Evolutionary conservation across 2,888 invertebrate species (phyloP).

Genomic region (Catonia carolina): DNA sequence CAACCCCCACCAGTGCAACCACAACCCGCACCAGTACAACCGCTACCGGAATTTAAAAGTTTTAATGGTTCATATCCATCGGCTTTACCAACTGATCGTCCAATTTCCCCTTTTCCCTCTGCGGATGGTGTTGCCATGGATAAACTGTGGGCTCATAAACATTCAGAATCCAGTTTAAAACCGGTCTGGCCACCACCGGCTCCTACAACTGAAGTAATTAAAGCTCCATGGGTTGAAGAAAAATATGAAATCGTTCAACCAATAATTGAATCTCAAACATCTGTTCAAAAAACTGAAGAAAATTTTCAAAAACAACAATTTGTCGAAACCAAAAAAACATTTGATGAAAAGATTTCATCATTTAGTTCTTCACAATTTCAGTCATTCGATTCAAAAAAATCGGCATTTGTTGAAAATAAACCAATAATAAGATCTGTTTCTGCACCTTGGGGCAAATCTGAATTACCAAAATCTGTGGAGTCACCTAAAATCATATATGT

Average conservation of each 20-base stretch:
- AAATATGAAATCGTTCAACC: background rate
- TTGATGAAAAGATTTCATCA: constrained; percentile 7
- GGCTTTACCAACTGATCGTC: constrained; percentile 36
- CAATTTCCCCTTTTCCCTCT: constrained; percentile 41
- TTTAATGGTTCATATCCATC: too few relatives aligned
- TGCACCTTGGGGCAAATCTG: background rate
- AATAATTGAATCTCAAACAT: constrained; percentile 6
- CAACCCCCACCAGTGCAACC: background rate
- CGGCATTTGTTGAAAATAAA: background rate
- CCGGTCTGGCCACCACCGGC: constrained; percentile 30
- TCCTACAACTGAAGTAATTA: constrained; percentile 32
- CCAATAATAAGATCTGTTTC: constrained; percentile 1
- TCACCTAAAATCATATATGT: constrained; percentile 42
- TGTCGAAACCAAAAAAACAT: background rate
- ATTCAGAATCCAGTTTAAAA: constrained; percentile 27
- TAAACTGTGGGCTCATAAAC: constrained; percentile 39
- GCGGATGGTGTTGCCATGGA: constrained; percentile 42
- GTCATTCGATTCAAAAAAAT: constrained; percentile 1
- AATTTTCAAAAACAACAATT: constrained; percentile 1
- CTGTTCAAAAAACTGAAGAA: background rate
- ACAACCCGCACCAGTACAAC: too few relatives aligned
- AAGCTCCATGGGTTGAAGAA: constrained; percentile 18
- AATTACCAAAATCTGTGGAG: constrained; percentile 34
- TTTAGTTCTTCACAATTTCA: constrained; percentile 17
- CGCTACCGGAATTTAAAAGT: too few relatives aligned